Conservation (phyloP, 2,888 invertebrate genomes). For the Limnephilus auricula region DNA sequence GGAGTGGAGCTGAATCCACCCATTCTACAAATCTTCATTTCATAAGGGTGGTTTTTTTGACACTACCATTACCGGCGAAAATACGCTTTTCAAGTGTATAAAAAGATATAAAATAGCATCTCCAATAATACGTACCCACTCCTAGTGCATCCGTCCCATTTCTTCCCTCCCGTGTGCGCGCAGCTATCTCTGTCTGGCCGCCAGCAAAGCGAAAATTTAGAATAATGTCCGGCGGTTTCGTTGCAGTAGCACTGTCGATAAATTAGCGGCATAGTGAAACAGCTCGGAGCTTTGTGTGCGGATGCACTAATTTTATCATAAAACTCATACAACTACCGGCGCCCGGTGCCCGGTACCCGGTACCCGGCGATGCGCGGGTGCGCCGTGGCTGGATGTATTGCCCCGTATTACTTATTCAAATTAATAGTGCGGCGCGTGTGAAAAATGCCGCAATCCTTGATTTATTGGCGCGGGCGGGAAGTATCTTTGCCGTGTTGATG, state of each 20-base stretch:
- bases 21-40: not conserved
- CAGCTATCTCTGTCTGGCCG: constrained; percentile 26
- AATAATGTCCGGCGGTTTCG: constrained; percentile 57
- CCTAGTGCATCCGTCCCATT: constrained; percentile 29
- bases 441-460: constrained; percentile 17
- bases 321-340: constrained; percentile 26
- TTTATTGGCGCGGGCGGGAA: not conserved
- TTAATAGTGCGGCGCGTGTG: constrained; percentile 21
- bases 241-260: constrained; percentile 56
- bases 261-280: constrained; percentile 47
- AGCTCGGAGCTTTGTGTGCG: constrained; percentile 44
- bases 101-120: not conserved
- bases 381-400: not conserved
- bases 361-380: not conserved
- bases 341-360: too few species aligned
- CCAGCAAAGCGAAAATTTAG: constrained; percentile 48
- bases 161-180: not conserved
- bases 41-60: not conserved
- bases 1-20: not conserved
- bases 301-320: constrained; percentile 44
- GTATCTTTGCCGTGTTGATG: not conserved
- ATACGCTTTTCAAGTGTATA: constrained; percentile 2
- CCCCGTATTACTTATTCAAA: constrained; percentile 35
- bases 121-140: constrained; percentile 7
- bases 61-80: not conserved